phyloP scores from a whole-genome alignment of 2,113 vertebrate genomes.

The Cheirogaleus medius region DNA sequence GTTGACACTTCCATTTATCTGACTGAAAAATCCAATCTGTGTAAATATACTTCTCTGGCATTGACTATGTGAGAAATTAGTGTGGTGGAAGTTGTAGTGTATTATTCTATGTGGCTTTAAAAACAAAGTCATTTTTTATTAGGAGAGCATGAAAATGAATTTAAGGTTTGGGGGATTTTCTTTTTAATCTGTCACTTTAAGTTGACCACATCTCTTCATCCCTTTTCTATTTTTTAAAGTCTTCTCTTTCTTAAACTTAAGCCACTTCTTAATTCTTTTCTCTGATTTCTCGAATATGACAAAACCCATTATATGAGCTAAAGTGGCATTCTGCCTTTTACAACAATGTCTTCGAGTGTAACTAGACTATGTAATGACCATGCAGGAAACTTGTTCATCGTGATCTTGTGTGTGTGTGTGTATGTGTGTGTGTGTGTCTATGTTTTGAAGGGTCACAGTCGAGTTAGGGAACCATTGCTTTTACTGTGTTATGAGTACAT shows the following conservation, averaged over 20 bases:
- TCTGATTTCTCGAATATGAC: slow-evolving; percentile 6
- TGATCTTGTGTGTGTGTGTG: background rate
- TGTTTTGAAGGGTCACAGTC: background rate
- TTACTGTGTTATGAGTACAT: background rate
- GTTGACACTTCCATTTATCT: background rate
- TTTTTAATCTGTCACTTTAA: background rate
- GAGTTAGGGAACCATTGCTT: background rate
- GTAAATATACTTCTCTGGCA: background rate
- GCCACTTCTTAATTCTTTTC: background rate
- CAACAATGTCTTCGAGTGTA: background rate
- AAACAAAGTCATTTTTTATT: background rate
- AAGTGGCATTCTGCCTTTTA: background rate
- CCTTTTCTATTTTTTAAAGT: slow-evolving; percentile 11
- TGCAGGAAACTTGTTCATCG: background rate
- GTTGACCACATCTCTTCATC: background rate
- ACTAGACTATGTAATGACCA: background rate
- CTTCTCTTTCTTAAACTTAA: slow-evolving; percentile 20
- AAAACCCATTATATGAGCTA: background rate
- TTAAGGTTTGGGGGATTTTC: background rate
- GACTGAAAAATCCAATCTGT: background rate
- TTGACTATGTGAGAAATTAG: background rate
- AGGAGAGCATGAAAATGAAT: background rate
- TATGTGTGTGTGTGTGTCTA: background rate
- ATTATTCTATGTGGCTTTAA: background rate
- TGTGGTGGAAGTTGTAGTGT: background rate